Percentiles rank a stretch among this genome's conserved stretches.
phyloP scores from a whole-genome alignment of 1,140 invertebrate species.

The Drosophila persimilis region DNA sequence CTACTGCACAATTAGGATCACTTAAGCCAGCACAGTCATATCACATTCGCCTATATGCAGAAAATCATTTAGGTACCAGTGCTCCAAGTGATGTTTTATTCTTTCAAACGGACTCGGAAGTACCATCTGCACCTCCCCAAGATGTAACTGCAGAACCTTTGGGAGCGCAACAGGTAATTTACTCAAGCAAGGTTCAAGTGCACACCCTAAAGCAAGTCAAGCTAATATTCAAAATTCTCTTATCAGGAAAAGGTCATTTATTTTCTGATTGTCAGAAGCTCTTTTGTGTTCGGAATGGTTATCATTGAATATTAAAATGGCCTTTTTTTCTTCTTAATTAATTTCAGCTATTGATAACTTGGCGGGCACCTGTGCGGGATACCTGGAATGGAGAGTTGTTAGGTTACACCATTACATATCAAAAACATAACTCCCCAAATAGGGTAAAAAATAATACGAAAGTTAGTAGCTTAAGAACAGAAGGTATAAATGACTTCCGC shows the following conservation, averaged over 20 bases:
- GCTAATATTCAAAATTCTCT: no score
- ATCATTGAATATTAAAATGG: no score
- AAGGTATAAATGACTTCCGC: conserved; percentile 85
- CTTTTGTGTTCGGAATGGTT: no score
- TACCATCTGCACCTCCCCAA: conserved; percentile 88
- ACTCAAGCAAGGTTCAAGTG: no score
- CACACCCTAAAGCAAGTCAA: no score
- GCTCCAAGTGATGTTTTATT: conserved; percentile 86
- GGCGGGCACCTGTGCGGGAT: conserved; percentile 90
- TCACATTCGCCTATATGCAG: conserved; percentile 87
- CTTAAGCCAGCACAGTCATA: conserved; percentile 88
- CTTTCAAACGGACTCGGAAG: conserved; percentile 87
- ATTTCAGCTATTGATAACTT: conserved; percentile 87
- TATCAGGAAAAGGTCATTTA: no score
- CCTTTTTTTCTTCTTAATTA: neutral
- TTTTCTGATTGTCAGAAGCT: no score
- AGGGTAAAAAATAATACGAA: conserved; percentile 83
- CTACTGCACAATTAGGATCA: conserved; percentile 84
- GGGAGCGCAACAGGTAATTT: conserved; percentile 86
- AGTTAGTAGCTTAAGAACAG: conserved; percentile 83
- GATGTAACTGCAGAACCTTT: conserved; percentile 90
- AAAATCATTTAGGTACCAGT: conserved; percentile 87
- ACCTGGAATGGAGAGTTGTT: conserved; percentile 92
- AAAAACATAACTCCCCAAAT: conserved; percentile 84
- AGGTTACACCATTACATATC: conserved; percentile 89